Evolutionary conservation across 1,140 invertebrate species (phyloP).

Genomic region (Eupristina koningsbergeri): DNA sequence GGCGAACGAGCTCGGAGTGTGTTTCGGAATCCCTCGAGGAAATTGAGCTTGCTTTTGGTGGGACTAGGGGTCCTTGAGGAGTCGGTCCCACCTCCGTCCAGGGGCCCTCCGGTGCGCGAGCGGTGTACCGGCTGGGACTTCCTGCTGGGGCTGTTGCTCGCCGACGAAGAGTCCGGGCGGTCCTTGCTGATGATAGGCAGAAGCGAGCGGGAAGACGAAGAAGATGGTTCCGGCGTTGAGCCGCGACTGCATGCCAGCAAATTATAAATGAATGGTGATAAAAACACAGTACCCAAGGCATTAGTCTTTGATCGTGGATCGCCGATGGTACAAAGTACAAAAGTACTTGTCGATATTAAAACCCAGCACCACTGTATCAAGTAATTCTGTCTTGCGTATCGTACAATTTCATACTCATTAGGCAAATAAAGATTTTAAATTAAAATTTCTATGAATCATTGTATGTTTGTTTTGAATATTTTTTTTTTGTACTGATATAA

Average conservation of each 20-base stretch:
- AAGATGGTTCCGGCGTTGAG: conserved; percentile 62
- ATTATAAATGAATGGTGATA: conserved; percentile 66
- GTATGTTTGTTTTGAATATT: background rate
- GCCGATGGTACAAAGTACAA: conserved; percentile 4
- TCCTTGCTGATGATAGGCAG: conserved; percentile 58
- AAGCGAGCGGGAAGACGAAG: conserved; percentile 33
- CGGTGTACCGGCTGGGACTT: conserved; percentile 69
- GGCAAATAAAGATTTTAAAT: no score
- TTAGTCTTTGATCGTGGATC: background rate
- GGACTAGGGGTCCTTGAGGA: conserved; percentile 71
- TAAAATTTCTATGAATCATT: no score
- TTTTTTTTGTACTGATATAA: no score
- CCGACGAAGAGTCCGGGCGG: conserved; percentile 64
- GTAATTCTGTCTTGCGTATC: conserved; percentile 44
- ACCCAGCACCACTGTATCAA: conserved; percentile 1
- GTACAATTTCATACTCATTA: background rate
- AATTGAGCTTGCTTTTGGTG: conserved; percentile 78
- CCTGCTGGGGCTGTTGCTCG: conserved; percentile 60
- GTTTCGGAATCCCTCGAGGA: conserved; percentile 77
- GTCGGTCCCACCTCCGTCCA: conserved; percentile 57
- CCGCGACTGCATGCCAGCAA: conserved; percentile 71
- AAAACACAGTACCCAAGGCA: conserved; percentile 63
- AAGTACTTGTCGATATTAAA: conserved; percentile 8
- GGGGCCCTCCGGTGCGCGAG: conserved; percentile 65
- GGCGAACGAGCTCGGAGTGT: conserved; percentile 73